Evolutionary conservation across 64 coral and sea anemone species (phyloP).

Genomic region (Stylophora pistillata): DNA sequence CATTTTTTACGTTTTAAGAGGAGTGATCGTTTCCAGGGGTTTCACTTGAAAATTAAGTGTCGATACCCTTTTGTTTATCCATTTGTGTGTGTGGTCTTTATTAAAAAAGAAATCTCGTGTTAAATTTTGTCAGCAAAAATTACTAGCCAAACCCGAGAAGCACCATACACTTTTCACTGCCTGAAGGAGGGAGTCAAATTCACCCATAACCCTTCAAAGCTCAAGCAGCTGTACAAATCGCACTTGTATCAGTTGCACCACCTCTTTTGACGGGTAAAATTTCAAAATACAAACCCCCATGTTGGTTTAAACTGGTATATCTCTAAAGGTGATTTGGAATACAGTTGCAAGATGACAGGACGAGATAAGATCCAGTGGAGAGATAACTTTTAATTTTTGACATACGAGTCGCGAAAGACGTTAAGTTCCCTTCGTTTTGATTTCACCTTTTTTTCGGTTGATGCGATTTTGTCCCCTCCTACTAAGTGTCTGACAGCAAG

Average conservation of each 20-base stretch:
- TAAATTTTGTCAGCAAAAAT: too few relatives aligned
- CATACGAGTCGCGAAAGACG: too few relatives aligned
- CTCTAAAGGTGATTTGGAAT: neutral
- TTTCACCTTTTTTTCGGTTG: neutral
- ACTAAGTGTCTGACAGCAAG: neutral
- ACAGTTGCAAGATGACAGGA: slow-evolving; percentile 6
- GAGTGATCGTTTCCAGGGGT: too few relatives aligned
- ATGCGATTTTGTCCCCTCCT: neutral
- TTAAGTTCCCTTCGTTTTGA: neutral
- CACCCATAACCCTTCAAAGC: neutral
- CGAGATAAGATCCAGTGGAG: neutral
- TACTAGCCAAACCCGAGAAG: too few relatives aligned
- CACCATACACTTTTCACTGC: neutral
- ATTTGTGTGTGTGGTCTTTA: slow-evolving; percentile 16
- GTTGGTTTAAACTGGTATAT: neutral
- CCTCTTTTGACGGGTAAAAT: neutral
- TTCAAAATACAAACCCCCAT: neutral
- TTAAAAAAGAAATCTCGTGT: neutral
- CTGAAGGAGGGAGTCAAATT: neutral
- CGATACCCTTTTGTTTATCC: neutral
- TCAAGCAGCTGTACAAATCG: neutral
- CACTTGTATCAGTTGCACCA: neutral
- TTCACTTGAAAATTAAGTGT: neutral
- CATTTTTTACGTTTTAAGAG: neutral
- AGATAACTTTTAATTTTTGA: neutral